Percentiles rank a stretch among this genome's conserved stretches.
phyloP scores from a whole-genome alignment of 2,888 invertebrate species.

The Amphiduros pacificus region DNA sequence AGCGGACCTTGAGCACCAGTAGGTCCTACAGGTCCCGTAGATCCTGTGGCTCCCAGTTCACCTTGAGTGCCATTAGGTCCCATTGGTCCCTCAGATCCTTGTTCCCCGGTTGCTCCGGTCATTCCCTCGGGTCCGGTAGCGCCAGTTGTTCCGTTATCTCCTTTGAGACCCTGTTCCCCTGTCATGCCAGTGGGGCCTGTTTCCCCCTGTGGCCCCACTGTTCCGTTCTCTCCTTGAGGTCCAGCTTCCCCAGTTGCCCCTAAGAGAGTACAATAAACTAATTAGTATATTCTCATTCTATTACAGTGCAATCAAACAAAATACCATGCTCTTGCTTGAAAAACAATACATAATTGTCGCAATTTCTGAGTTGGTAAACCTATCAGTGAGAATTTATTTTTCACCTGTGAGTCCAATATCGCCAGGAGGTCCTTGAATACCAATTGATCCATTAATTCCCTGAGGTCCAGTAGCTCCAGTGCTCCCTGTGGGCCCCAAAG shows the following conservation, averaged over 20 bases:
- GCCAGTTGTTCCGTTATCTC: no score
- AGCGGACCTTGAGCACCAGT: not conserved
- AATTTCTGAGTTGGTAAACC: not conserved
- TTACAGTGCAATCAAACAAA: no score
- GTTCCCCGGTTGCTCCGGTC: not conserved
- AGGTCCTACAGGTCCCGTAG: not conserved
- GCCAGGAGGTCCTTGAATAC: not conserved
- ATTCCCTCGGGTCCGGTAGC: not conserved
- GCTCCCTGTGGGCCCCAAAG: not conserved
- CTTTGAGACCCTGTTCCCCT: no score
- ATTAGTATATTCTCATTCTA: no score
- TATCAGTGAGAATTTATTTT: not conserved
- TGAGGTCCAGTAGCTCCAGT: not conserved
- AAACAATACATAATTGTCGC: no score
- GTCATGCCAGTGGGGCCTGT: not conserved
- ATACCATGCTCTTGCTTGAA: no score
- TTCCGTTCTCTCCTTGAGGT: not conserved
- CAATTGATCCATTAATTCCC: not conserved
- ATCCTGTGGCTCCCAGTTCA: not conserved
- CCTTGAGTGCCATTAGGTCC: not conserved
- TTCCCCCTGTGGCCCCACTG: not conserved
- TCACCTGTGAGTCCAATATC: not conserved
- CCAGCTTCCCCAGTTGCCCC: not conserved
- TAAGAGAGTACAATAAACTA: no score
- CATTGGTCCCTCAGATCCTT: not conserved